These are phyloP conservation scores for Parazoanthus darwini DNA, from an alignment of 92 coral and sea anemone genomes.

Conservation along the genomic window DNA sequence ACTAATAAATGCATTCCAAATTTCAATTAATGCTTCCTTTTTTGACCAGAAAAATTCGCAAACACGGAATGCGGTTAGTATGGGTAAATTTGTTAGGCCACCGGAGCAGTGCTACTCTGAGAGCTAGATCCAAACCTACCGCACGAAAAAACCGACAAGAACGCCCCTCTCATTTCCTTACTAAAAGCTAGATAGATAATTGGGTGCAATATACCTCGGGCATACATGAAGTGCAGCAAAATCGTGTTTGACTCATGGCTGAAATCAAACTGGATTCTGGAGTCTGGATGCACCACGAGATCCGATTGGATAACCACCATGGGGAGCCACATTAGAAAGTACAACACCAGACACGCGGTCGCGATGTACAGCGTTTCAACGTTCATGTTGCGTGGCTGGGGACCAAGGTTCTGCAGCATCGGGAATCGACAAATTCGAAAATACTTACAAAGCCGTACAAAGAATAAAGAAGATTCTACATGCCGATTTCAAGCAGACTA, in stretches of 20 bases:
- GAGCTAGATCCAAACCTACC: neutral
- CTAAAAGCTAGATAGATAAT: slow-evolving; percentile 23
- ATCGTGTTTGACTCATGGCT: neutral
- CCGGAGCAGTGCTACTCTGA: neutral
- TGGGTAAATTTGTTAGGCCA: neutral
- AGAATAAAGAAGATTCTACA: no score
- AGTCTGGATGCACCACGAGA: neutral
- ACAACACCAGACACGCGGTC: neutral
- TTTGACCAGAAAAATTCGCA: neutral
- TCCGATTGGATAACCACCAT: neutral
- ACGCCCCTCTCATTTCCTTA: slow-evolving; percentile 4
- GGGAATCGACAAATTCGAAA: neutral
- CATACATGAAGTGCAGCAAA: slow-evolving; percentile 22
- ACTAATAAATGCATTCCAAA: neutral
- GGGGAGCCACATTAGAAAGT: neutral
- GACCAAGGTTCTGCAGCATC: neutral
- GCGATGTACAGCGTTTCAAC: neutral
- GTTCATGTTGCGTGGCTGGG: neutral
- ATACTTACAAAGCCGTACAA: no score
- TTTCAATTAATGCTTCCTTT: neutral
- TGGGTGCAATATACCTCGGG: slow-evolving; percentile 26
- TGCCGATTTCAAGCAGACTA: no score
- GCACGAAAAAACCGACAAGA: neutral
- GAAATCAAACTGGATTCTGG: neutral
- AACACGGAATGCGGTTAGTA: no score